Base-by-base conservation (phyloP, 1,140 invertebrate species). In the Apis laboriosa region DNA sequence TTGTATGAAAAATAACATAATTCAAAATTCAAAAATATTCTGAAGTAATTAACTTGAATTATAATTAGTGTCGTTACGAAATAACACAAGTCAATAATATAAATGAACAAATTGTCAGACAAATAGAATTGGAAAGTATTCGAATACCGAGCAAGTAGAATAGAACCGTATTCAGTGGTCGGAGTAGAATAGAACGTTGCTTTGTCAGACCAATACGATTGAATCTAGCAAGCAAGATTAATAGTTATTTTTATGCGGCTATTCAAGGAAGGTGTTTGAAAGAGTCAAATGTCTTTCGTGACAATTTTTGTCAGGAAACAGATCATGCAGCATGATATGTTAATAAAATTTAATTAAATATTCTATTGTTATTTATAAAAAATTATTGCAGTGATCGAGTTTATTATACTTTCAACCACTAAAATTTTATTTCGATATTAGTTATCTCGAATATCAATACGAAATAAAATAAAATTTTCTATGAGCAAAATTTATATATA, bases 231-330 rank as follows among this genome's bases (percentile, higher is more conserved):
- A 19, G 19, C 17, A 71, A 71, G 70, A 71, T 71, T 71, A 71
- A 55, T 71, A 55, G 70, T 71, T 71, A 51, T 19, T 71, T 71
- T 55, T 53, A 51, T 70, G 68, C 17, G n/a, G 49, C 49, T n/a
- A 55, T 55, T 28, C 43, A 19, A 9, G 51, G 11, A 28, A 19
- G 9, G 28, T 28, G 51, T 72, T 72, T 72, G 21, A 13, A 24
- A 53, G 49, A 71, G n/a, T 34, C 68, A 24, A 15, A n/a, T 70
- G 21, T 71, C 68, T 71, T 24, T 51, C 24, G 15, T 51, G 68
- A 71, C 9, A 34, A n/a, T 71, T 71, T 49, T 49, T 51, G 8
- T 15, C n/a, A 53, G 34, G 34, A 43, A 43, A 43, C 4, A 43
- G 5, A 43, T 43, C 5, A 43, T 43, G 34, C 34, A 43, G 34